Base-by-base conservation (phyloP, 2,113 vertebrate species). In the Triplophysa tibetana region DNA sequence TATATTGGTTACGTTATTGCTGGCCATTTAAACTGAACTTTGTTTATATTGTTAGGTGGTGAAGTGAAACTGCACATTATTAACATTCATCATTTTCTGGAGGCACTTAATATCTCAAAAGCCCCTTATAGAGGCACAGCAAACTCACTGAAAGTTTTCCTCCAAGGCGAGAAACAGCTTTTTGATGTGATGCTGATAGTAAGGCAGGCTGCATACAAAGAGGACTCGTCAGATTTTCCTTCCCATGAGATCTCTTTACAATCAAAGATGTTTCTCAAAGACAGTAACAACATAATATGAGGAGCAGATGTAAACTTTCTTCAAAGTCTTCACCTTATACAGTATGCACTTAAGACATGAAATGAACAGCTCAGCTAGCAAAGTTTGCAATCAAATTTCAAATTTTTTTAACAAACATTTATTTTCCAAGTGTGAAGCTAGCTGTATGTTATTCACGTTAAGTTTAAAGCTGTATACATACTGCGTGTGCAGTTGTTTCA, bases 141-240 rank as follows among this genome's bases (percentile, higher is more conserved):
- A 72, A 16, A 72, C 41, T 41, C 60, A 45, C 43, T 70, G 21
- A 19, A 65, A 21, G 43, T 45, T 12, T 82, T 74, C 43, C n/a
- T 41, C 14, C 26, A 17, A 24, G 24, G 61, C 29, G 66, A 70
- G 60, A 66, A 3, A 17, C 17, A 70, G 33, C 17, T 73, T 41
- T 73, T 3, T 10, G 68, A 56, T 66, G n/a, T 79, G 29, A 64
- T 38, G 50, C 2, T 64, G 77, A 23, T n/a, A 21, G 43, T 62
- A 16, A 45, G 43, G n/a, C 45, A 50, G 8, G 52, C 10, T 74
- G 11, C 21, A 69, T 54, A 13, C 62, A 73, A 24, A 73, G 41
- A 9, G 23, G 61, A 67, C 43, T 16, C 45, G 38, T 23, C 12
- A 43, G 48, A 26, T n/a, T 65, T 11, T 54, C 26, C 38, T 45